Percentiles rank a stretch among this genome's conserved stretches.
phyloP scores from a whole-genome alignment of 2,797 vertebrate species.

The Mormyrops boulengeri region DNA sequence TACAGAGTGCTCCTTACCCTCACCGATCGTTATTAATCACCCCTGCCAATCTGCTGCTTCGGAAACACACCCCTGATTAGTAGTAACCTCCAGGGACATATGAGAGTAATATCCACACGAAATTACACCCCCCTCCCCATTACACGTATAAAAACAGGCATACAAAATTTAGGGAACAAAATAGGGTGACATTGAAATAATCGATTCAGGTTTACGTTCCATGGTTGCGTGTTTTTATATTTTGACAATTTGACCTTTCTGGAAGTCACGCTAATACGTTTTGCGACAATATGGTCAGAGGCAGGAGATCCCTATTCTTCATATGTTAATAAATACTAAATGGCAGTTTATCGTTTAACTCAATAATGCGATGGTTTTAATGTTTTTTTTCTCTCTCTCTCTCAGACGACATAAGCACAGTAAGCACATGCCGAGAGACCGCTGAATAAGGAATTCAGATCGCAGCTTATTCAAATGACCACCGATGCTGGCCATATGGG shows the following conservation, averaged over 20 bases:
- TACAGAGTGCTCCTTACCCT: conserved; percentile 21
- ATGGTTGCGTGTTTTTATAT: not conserved
- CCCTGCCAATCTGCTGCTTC: conserved; percentile 46
- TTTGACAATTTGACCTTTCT: not conserved
- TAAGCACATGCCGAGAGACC: no score
- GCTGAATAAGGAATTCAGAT: not conserved
- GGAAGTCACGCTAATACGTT: not conserved
- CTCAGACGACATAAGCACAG: not conserved
- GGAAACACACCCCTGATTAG: conserved; percentile 49
- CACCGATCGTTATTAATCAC: conserved; percentile 54
- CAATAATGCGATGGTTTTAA: not conserved
- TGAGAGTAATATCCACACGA: not conserved
- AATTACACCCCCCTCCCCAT: not conserved
- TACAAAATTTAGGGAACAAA: not conserved
- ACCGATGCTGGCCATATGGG: not conserved
- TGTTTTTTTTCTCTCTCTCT: not conserved
- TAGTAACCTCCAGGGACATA: not conserved
- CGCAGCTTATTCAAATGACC: not conserved
- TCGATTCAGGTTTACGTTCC: not conserved
- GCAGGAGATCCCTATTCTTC: not conserved
- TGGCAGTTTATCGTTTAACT: not conserved
- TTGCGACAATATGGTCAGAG: not conserved
- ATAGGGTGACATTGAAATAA: not conserved
- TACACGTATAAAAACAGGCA: not conserved
- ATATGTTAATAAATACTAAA: not conserved